Evolutionary conservation across 2,113 vertebrate genomes (phyloP), one percentile per base, ranked within the genome.

Genomic region (Spheniscus mendiculus): DNA sequence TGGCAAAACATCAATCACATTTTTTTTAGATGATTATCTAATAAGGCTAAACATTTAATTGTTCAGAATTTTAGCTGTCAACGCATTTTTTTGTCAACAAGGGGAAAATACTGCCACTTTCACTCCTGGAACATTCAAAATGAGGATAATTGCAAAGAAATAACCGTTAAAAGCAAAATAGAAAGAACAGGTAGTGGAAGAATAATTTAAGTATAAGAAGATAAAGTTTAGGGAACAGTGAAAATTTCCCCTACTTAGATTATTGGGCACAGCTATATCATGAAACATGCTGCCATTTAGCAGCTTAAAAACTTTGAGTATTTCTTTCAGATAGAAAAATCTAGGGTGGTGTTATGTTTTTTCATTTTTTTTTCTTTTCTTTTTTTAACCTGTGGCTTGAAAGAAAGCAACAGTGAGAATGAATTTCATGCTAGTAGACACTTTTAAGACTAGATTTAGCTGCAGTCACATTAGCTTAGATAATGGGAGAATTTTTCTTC

Each of bases 401-500:
- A 97, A 97, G 83, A 95, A 97, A 95, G 87, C 72, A 96, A 93
- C 69, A 92, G 83, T 71, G 78, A 97, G 95, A 97, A 97, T 97
- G 89, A 97, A 98, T 98, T 97, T 98, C 82, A 90, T 97, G 94
- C 96, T 93, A 97, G 91, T 29, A 98, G 97, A 96, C 95, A 97
- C 97, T 98, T 97, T 98, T 97, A 98, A 98, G 98, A 96, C 96
- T 97, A 97, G 97, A 98, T 98, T 97, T 98, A 98, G 97, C 95
- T 98, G 96, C 98, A 98, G 98, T 98, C 98, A 98, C 98, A 98
- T 98, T 98, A 98, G 97, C 98, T 98, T 98, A 98, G 98, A 98
- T 98, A 98, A 98, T 98, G 98, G 98, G 95, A 97, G 97, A 98
- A 98, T 97, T 98, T 98, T 97, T 98, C 98, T 98, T 98, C 98